Evolutionary conservation across 2,113 vertebrate genomes (phyloP), one percentile per base, ranked within the genome.

Genomic region (Arvicanthis niloticus): DNA sequence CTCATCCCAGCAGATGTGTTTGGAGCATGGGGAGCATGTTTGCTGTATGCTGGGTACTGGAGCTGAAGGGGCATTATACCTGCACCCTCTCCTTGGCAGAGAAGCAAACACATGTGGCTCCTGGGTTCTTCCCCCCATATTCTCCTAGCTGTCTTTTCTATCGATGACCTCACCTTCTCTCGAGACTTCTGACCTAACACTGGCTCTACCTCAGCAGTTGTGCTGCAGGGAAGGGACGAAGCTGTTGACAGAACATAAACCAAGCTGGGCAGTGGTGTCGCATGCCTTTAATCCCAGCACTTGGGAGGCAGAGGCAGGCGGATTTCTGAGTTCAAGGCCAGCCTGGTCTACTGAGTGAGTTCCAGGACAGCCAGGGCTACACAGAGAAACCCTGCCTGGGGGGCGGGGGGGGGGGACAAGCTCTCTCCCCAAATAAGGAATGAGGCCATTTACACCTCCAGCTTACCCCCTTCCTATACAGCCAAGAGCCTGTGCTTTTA

Each of bases 401-500:
- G n/a, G n/a, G n/a, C n/a, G n/a, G n/a, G n/a, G n/a, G n/a, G n/a
- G n/a, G n/a, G n/a, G n/a, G n/a, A n/a, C n/a, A n/a, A n/a, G n/a
- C n/a, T n/a, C n/a, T n/a, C n/a, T n/a, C n/a, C n/a, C n/a, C n/a
- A n/a, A 96, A 67, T 97, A 82, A 97, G 81, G 42, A 92, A 58
- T 91, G 91, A 82, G 87, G 17, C 56, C 91, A 40, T 91, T 95
- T 92, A 84, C 40, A 88, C 48, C 26, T 40, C 90, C 67, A 88
- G 62, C 91, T 29, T 6, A 1, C 21, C 68, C 86, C 58, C 92
- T 92, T 81, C 58, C 91, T 92, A 53, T 24, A 93, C 29, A 80
- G 90, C 77, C 81, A 86, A 86, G 17, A 53, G 45, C 65, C 21
- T 29, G 53, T 96, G 53, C 96, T 97, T 97, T 96, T 88, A 92